Conservation (phyloP, 2,113 vertebrate species). For the Bettongia penicillata region DNA sequence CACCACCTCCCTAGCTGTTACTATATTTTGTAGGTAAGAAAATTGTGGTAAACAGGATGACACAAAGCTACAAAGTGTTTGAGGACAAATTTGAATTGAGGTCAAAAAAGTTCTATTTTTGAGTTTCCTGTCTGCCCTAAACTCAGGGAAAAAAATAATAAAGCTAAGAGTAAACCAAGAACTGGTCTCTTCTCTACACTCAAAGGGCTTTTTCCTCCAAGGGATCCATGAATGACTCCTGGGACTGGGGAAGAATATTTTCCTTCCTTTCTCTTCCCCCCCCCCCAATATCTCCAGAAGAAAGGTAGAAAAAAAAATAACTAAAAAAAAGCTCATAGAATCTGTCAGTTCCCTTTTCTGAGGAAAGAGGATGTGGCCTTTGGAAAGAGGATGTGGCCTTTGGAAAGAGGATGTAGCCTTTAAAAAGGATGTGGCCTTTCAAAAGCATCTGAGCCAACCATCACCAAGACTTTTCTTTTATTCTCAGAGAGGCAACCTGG, state of each 20-base stretch:
- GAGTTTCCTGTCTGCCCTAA: too few species aligned
- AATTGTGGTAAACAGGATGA: too few species aligned
- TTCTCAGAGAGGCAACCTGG: background rate
- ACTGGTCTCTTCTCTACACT: background rate
- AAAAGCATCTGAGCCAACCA: background rate
- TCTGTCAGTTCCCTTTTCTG: background rate
- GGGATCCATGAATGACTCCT: background rate
- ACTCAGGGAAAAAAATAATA: too few species aligned
- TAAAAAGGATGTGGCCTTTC: background rate
- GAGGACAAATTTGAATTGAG: too few species aligned
- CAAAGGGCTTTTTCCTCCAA: background rate
- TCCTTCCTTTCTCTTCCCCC: background rate
- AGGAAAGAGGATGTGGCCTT: background rate
- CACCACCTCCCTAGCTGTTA: too few species aligned
- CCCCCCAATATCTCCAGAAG: background rate
- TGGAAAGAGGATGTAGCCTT: background rate
- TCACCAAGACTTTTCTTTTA: background rate
- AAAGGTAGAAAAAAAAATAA: background rate
- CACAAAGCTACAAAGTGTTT: too few species aligned
- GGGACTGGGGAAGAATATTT: background rate
- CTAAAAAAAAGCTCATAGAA: background rate
- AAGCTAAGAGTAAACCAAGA: background rate
- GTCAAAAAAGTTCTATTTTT: too few species aligned
- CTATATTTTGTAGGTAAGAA: too few species aligned
- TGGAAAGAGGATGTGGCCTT: background rate